Conservation (phyloP, 2,113 vertebrate genomes). For the Falcunculus frontatus region DNA sequence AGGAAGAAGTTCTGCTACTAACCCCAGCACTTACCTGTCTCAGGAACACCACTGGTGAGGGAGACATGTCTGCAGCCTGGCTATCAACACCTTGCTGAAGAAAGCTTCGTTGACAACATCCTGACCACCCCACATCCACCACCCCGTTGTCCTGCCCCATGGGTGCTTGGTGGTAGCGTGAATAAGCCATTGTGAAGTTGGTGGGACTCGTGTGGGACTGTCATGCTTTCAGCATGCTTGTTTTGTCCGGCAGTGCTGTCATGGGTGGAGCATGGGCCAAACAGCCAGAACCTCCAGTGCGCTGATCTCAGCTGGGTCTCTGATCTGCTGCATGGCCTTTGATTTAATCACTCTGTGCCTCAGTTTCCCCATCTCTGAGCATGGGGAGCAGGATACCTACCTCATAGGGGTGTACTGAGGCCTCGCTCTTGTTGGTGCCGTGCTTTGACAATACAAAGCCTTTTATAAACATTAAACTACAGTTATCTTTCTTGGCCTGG, state of each 20-base stretch:
- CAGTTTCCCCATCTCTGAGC: constrained; percentile 49
- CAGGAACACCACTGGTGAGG: constrained; percentile 1
- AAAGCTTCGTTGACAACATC: neutral
- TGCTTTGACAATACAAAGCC: constrained; percentile 59
- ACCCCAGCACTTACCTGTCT: constrained; percentile 13
- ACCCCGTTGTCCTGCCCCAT: neutral
- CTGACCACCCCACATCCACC: neutral
- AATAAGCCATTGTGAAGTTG: neutral
- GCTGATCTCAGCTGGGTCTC: constrained; percentile 19
- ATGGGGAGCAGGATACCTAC: constrained; percentile 61
- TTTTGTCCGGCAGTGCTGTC: neutral
- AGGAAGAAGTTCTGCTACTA: neutral
- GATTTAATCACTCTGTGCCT: constrained; percentile 61
- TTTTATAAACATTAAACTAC: constrained; percentile 37
- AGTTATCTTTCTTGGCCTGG: neutral
- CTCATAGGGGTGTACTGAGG: constrained; percentile 62
- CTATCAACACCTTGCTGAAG: neutral
- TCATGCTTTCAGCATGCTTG: neutral
- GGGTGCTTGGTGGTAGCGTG: neutral
- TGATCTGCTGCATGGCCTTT: constrained; percentile 52
- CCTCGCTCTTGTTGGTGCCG: constrained; percentile 45
- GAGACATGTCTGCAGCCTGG: neutral
- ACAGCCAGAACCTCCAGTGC: neutral
- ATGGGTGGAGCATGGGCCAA: neutral
- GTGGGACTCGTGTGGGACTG: neutral